phyloP scores from a whole-genome alignment of 2,797 vertebrate species.

The Anguilla obscura region DNA sequence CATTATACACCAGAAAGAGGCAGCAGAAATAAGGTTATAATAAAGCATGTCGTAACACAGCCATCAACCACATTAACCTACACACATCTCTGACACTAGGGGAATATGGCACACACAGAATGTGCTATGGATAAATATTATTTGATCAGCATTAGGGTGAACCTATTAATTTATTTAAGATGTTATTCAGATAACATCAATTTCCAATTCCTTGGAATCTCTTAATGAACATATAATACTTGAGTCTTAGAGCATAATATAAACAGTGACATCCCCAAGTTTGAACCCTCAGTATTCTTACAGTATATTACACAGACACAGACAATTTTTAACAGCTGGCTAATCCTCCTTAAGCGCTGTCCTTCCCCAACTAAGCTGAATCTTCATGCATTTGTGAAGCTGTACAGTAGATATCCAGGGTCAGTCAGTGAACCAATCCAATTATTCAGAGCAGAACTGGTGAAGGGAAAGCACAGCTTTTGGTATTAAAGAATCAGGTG shows the following conservation, averaged over 20 bases:
- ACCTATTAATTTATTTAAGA: background rate
- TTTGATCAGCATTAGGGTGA: background rate
- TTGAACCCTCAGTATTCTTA: background rate
- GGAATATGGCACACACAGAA: too few species aligned
- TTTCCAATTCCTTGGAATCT: background rate
- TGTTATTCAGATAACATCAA: background rate
- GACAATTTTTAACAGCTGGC: slow-evolving; percentile 24
- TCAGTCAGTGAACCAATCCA: slow-evolving; percentile 30
- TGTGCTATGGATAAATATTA: background rate
- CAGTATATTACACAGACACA: slow-evolving; percentile 16
- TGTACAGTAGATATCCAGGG: background rate
- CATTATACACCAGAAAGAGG: background rate
- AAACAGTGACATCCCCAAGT: background rate
- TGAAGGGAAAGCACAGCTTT: background rate
- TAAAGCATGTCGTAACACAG: background rate
- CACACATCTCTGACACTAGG: background rate
- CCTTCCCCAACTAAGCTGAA: background rate
- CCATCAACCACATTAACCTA: background rate
- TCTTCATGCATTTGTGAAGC: slow-evolving; percentile 16
- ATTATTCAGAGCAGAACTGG: slow-evolving; percentile 22
- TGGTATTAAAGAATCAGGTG: background rate
- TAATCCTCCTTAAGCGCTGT: slow-evolving; percentile 35
- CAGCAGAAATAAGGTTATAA: background rate
- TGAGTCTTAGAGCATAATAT: background rate
- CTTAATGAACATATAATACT: background rate